A percentile compares a stretch with the other conserved stretches of the same genome.
Evolutionary conservation across 2,797 vertebrate genomes (phyloP).

Genomic region (Rhinatrema bivittatum): DNA sequence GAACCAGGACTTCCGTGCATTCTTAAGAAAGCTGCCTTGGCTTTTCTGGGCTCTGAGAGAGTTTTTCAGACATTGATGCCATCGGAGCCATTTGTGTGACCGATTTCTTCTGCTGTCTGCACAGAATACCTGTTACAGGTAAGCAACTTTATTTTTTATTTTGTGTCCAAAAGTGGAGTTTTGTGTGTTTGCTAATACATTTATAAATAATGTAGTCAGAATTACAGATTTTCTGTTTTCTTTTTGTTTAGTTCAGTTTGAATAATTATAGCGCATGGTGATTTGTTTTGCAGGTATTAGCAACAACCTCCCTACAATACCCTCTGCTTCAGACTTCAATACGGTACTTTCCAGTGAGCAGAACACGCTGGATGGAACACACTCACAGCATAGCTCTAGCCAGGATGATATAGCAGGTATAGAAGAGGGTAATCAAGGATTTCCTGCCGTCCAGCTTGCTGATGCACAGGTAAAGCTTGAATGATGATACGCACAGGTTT

Average conservation of each 20-base stretch:
- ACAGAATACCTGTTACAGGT: no score
- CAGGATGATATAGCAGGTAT: slow-evolving; percentile 87
- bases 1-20: no score
- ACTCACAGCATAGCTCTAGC: slow-evolving; percentile 92
- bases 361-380: slow-evolving; percentile 91
- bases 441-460: slow-evolving; percentile 92
- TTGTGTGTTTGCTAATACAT: no score
- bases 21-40: no score
- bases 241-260: not conserved
- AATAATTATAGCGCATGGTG: slow-evolving; percentile 1
- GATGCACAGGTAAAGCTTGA: slow-evolving; percentile 91
- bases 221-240: not conserved
- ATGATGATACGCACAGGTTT: no score
- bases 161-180: no score
- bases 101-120: no score
- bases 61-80: no score
- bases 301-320: slow-evolving; percentile 89
- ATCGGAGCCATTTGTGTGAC: no score
- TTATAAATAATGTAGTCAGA: no score
- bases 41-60: no score
- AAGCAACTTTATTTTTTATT: no score
- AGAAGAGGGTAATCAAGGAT: slow-evolving; percentile 88
- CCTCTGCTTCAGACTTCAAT: slow-evolving; percentile 95
- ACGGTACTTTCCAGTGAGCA: slow-evolving; percentile 92
- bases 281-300: slow-evolving; percentile 57